These are phyloP conservation scores for Euspilapteryx auroguttella DNA, from an alignment of 2,888 invertebrate species.

Conservation along the genomic window DNA sequence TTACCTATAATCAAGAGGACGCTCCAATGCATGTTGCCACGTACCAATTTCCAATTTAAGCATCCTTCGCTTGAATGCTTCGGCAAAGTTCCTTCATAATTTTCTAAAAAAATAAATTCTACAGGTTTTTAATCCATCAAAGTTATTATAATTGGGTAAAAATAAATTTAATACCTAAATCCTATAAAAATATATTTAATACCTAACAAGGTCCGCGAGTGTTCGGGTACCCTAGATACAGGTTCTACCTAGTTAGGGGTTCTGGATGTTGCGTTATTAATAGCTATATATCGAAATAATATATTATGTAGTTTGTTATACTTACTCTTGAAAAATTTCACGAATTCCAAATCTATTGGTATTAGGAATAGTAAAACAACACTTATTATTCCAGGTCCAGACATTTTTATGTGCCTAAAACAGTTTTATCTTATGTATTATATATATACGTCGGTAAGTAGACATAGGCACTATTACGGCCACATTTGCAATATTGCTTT, in stretches of 20 bases:
- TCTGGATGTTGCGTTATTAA: too few species aligned
- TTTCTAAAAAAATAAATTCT: background rate
- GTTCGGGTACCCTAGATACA: too few species aligned
- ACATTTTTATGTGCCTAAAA: too few species aligned
- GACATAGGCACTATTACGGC: too few species aligned
- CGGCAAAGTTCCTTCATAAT: conserved; percentile 12
- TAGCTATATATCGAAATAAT: too few species aligned
- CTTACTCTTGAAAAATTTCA: conserved; percentile 19
- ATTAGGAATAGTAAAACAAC: conserved; percentile 20
- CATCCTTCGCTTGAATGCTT: conserved; percentile 17
- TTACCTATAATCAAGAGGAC: conserved; percentile 24
- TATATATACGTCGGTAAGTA: too few species aligned
- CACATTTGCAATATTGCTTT: too few species aligned
- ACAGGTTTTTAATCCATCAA: background rate
- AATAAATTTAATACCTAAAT: too few species aligned
- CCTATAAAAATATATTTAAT: too few species aligned
- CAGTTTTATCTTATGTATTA: too few species aligned
- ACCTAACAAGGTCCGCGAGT: too few species aligned
- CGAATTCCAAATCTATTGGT: conserved; percentile 20
- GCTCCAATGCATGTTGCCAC: conserved; percentile 25
- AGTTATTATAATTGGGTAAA: background rate
- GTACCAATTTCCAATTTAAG: conserved; percentile 23
- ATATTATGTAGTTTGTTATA: conserved; percentile 11
- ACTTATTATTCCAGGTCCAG: conserved; percentile 21
- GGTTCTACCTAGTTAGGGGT: too few species aligned